Base-by-base conservation (phyloP, 2,113 vertebrate species). In the Pelusios castaneus region DNA sequence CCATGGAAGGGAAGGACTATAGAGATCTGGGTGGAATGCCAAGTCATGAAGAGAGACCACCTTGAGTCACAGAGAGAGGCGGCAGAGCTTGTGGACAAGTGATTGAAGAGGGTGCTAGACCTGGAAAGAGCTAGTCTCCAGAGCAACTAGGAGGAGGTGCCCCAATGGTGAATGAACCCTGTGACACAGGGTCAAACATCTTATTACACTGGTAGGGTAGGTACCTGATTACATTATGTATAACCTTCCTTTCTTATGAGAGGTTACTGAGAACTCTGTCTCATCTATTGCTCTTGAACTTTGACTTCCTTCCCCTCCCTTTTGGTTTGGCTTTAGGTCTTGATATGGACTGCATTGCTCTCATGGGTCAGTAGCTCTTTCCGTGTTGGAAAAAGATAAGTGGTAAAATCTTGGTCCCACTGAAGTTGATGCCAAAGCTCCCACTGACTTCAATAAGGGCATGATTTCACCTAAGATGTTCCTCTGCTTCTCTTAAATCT, bases 161-260 rank as follows among this genome's bases (percentile, higher is more conserved):
- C 31, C 58, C 29, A 60, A 34, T 1, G 6, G 29, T 60, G 58
- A 60, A 29, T 34, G 58, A 17, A 31, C 14, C 6, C 29, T 16
- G 58, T 34, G 13, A 14, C 29, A 34, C 8, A 29, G 70, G 45
- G 67, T 91, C 89, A 96, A 89, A 45, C 29, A 88, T 55, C 87
- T 86, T 86, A 75, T 89, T 87, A 92, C 91, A 82, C 51, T 51
- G 56, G 90, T 75, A 79, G 91, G 89, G 51, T 82, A 93, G 89
- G 91, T 91, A 89, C 55, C 22, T 55, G 6, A 47, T 47, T 47
- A 55, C 31, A 27, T 13, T 82, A 85, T 38, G 58, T 38, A 70
- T 47, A 80, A 89, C 80, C 45, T 84, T 88, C 55, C 51, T 51
- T 92, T 91, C 88, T 34, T 31, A 31, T 60, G 56, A 60, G 56